These are phyloP conservation scores for Furcula furcula DNA, from an alignment of 2,888 invertebrate genomes.

Conservation along the genomic window DNA sequence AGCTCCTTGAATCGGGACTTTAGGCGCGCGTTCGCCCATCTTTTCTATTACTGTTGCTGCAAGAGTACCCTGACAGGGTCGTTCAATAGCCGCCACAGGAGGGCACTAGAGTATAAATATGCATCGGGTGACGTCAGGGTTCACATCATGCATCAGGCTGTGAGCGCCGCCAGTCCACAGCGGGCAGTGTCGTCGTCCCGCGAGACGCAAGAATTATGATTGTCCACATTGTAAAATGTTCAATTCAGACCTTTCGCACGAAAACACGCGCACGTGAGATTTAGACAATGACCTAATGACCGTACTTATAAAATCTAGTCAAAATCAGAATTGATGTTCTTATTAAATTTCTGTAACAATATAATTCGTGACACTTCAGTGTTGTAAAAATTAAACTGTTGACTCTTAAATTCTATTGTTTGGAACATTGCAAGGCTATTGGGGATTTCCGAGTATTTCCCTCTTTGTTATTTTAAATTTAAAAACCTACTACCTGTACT, in stretches of 20 bases:
- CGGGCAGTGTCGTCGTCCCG: conserved; percentile 36
- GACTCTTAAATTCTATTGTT: no score
- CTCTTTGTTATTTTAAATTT: no score
- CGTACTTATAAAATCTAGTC: conserved; percentile 2
- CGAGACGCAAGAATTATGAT: conserved; percentile 40
- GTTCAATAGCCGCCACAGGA: conserved; percentile 83
- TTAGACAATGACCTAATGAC: conserved; percentile 2
- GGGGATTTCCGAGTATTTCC: no score
- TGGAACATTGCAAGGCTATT: no score
- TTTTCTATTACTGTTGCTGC: conserved; percentile 91
- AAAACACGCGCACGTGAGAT: not conserved
- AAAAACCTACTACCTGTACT: no score
- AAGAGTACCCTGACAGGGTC: conserved; percentile 85
- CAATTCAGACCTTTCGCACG: no score
- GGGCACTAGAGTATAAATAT: conserved; percentile 46
- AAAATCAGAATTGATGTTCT: not conserved
- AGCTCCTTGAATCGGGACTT: conserved; percentile 85
- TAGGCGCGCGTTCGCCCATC: conserved; percentile 85
- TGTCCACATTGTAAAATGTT: not conserved
- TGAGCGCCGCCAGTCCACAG: conserved; percentile 65
- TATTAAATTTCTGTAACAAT: not conserved
- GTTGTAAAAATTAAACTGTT: no score
- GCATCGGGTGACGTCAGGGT: conserved; percentile 85
- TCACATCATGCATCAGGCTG: conserved; percentile 83
- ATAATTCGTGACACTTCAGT: not conserved